phyloP scores from a whole-genome alignment of 37 sponge, comb jelly and placozoan species.

The Bolinopsis microptera region DNA sequence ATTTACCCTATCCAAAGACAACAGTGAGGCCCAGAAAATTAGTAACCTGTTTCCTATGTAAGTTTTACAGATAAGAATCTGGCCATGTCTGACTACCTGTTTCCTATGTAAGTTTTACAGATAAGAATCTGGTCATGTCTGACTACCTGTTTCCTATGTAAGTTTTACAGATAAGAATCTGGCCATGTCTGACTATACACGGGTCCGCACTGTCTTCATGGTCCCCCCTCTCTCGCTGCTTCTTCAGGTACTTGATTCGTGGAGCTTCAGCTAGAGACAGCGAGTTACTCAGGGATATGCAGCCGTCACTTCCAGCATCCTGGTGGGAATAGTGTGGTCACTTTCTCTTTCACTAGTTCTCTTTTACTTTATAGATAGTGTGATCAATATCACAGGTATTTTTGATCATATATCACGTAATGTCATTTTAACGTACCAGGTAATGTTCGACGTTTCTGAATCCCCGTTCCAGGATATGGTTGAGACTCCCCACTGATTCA shows the following conservation, averaged over 20 bases:
- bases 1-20: too few relatives aligned
- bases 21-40: too few relatives aligned
- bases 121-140: constrained; percentile 69
- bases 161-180: constrained; percentile 77
- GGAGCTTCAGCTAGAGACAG: constrained; percentile 68
- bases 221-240: constrained; percentile 10
- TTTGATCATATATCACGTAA: too few relatives aligned
- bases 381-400: too few relatives aligned
- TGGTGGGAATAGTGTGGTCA: too few relatives aligned
- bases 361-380: too few relatives aligned
- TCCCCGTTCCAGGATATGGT: constrained; percentile 45
- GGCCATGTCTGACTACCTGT: neutral
- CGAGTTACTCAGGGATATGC: constrained; percentile 70
- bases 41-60: constrained; percentile 67
- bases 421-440: constrained; percentile 37
- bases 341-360: too few relatives aligned
- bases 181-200: constrained; percentile 39
- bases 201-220: constrained; percentile 33
- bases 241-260: constrained; percentile 56
- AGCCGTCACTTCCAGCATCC: constrained; percentile 57
- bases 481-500: neutral
- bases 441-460: neutral
- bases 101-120: constrained; percentile 75
- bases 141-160: constrained; percentile 67
- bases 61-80: constrained; percentile 78